A percentile compares a stretch with the other conserved stretches of the same genome.
These are phyloP conservation scores for Misgurnus mizolepis DNA, from an alignment of 2,113 vertebrate species.

Conservation along the genomic window DNA sequence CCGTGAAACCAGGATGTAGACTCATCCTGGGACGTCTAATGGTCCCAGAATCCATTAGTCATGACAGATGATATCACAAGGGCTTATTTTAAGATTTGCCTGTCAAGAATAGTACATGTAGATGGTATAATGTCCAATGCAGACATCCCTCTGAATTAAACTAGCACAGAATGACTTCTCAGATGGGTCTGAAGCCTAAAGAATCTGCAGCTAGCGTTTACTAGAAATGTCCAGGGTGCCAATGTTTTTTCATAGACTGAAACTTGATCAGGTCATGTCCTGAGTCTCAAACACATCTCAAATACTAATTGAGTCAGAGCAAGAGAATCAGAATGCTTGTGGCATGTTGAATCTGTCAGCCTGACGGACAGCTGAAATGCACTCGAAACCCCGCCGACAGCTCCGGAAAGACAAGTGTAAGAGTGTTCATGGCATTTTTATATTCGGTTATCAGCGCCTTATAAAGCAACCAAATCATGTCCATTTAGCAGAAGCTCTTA, in stretches of 20 bases:
- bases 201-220: conserved; percentile 2
- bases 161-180: neutral
- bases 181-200: neutral
- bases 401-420: neutral
- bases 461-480: conserved; percentile 37
- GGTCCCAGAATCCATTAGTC: conserved; percentile 32
- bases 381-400: neutral
- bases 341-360: conserved; percentile 15
- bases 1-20: neutral
- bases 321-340: neutral
- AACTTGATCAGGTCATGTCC: neutral
- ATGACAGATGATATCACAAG: conserved; percentile 17
- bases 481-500: conserved; percentile 29
- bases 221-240: neutral
- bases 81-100: conserved; percentile 22
- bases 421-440: conserved; percentile 19
- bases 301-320: neutral
- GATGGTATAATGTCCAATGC: neutral
- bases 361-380: conserved; percentile 15
- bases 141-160: neutral
- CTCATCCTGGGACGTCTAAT: conserved; percentile 23
- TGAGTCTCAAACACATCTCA: neutral
- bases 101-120: neutral
- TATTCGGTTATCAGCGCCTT: neutral
- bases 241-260: conserved; percentile 14